A percentile compares a stretch with the other conserved stretches of the same genome.
These are phyloP conservation scores for Vanessa tameamea DNA, from an alignment of 1,140 invertebrate genomes.

Conservation along the genomic window DNA sequence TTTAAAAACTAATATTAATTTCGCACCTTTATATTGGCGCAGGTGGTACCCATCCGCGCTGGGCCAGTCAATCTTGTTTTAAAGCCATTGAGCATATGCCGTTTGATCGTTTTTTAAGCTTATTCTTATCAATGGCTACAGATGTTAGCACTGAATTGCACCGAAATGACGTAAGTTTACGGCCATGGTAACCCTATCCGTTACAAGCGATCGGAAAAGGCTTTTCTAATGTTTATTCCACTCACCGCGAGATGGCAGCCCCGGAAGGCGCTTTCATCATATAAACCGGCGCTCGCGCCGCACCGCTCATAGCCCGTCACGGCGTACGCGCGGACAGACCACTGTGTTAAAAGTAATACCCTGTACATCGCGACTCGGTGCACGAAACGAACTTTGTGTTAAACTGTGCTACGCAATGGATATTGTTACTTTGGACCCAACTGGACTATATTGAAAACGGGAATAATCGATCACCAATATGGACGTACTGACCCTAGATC, in stretches of 20 bases:
- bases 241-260: slow-evolving; percentile 68
- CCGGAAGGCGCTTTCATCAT: slow-evolving; percentile 59
- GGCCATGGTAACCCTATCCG: slow-evolving; percentile 12
- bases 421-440: slow-evolving; percentile 72
- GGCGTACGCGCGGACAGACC: slow-evolving; percentile 55
- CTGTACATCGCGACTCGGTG: slow-evolving; percentile 48
- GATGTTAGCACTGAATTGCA: slow-evolving; percentile 15
- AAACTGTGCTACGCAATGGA: slow-evolving; percentile 69
- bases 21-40: slow-evolving; percentile 37
- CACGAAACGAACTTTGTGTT: slow-evolving; percentile 67
- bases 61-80: slow-evolving; percentile 36
- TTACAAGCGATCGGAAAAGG: slow-evolving; percentile 54
- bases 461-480: slow-evolving; percentile 43
- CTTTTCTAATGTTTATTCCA: slow-evolving; percentile 52
- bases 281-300: slow-evolving; percentile 59
- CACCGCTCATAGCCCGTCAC: slow-evolving; percentile 61
- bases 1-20: slow-evolving; percentile 34
- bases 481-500: slow-evolving; percentile 67
- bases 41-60: slow-evolving; percentile 36
- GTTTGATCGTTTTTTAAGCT: slow-evolving; percentile 23
- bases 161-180: slow-evolving; percentile 30
- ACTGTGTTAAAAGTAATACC: slow-evolving; percentile 43
- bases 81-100: slow-evolving; percentile 20
- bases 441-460: slow-evolving; percentile 69
- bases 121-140: slow-evolving; percentile 16